These are phyloP conservation scores for Pocillopora verrucosa DNA, from an alignment of 64 coral and sea anemone species.

Conservation along the genomic window DNA sequence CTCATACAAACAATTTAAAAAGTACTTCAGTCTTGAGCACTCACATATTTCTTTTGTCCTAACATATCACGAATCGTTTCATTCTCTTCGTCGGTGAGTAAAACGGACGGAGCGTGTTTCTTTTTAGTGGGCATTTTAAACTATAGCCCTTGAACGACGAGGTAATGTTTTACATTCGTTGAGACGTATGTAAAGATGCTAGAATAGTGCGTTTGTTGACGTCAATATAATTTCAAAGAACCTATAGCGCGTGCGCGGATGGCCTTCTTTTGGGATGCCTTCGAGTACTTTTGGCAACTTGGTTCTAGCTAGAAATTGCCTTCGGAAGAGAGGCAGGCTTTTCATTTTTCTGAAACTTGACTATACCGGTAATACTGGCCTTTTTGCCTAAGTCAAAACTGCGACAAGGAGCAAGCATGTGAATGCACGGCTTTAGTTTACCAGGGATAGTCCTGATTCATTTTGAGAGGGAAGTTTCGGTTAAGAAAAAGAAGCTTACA, in stretches of 20 bases:
- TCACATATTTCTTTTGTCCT: constrained; percentile 70
- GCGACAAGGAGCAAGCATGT: too few species aligned
- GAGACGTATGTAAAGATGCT: neutral
- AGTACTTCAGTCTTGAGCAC: neutral
- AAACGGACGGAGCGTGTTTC: constrained; percentile 71
- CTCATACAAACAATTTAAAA: too few species aligned
- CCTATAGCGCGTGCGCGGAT: neutral
- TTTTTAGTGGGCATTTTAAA: constrained; percentile 18
- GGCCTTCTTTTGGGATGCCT: neutral
- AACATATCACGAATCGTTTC: constrained; percentile 35
- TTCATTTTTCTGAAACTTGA: too few species aligned
- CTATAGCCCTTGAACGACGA: neutral
- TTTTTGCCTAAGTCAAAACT: too few species aligned
- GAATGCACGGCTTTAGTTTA: too few species aligned
- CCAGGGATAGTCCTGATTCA: too few species aligned
- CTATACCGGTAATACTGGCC: too few species aligned
- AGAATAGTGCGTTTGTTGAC: constrained; percentile 6
- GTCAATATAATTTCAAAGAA: neutral
- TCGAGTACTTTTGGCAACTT: too few species aligned
- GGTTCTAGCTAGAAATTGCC: too few species aligned
- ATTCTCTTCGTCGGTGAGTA: constrained; percentile 79
- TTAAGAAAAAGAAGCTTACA: too few species aligned
- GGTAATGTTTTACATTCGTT: neutral
- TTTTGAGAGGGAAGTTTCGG: too few species aligned
- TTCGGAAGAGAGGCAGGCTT: too few species aligned